These are phyloP conservation scores for Apteryx mantelli DNA, from an alignment of 2,113 vertebrate species.

Conservation along the genomic window DNA sequence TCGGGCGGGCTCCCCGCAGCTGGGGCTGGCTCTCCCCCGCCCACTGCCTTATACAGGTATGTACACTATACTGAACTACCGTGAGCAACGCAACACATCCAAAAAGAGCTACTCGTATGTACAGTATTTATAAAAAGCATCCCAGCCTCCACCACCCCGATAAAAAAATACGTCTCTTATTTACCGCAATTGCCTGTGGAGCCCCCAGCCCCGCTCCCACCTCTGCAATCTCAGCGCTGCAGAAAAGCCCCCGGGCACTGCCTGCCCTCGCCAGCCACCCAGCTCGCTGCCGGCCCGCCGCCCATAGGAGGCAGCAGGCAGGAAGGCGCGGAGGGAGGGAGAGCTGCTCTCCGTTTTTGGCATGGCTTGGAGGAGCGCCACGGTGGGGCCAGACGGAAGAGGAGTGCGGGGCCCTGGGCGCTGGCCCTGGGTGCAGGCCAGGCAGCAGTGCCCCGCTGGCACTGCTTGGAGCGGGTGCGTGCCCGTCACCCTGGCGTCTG, in stretches of 20 bases:
- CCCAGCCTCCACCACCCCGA: conserved; percentile 53
- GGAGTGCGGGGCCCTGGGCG: background rate
- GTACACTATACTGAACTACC: conserved; percentile 49
- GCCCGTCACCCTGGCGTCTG: background rate
- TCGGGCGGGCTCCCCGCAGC: background rate
- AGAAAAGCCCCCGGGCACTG: too few species aligned
- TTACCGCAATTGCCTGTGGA: background rate
- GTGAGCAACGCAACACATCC: background rate
- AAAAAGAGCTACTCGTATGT: conserved; percentile 72
- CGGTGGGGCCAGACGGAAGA: background rate
- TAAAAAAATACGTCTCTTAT: conserved; percentile 69
- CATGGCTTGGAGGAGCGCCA: background rate
- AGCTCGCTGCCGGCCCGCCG: too few species aligned
- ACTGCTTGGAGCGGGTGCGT: background rate
- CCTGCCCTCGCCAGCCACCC: too few species aligned
- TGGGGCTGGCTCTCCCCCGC: background rate
- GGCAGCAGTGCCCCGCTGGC: background rate
- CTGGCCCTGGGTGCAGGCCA: background rate
- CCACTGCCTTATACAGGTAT: background rate
- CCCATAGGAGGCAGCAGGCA: too few species aligned
- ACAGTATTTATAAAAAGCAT: conserved; percentile 76
- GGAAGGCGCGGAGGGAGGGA: background rate
- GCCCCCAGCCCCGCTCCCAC: too few species aligned
- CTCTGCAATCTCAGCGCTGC: too few species aligned
- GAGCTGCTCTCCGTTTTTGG: background rate